A percentile compares a stretch with the other conserved stretches of the same genome.
Evolutionary conservation across 2,797 vertebrate genomes (phyloP).

Genomic region (Eurystomus glaucurus): DNA sequence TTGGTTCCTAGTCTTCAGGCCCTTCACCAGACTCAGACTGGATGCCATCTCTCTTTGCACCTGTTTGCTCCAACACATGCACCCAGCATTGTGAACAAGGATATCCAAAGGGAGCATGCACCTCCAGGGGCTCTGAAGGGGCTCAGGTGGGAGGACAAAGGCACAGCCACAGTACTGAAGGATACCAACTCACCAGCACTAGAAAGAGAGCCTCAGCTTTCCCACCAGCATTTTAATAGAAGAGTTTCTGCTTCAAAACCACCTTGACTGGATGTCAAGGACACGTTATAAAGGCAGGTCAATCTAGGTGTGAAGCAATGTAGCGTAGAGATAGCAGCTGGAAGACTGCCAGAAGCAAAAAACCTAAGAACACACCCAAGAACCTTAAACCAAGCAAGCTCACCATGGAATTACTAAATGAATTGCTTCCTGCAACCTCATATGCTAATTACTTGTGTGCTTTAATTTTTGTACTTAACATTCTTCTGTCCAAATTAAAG

Average conservation of each 20-base stretch:
- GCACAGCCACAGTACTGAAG: not conserved
- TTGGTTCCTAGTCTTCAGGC: not conserved
- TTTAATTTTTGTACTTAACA: constrained; percentile 18
- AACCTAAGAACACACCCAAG: not conserved
- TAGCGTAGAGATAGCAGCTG: not conserved
- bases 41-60: not conserved
- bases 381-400: constrained; percentile 2
- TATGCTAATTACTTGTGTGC: constrained; percentile 15
- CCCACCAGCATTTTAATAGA: not conserved
- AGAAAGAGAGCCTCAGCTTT: not conserved
- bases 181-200: not conserved
- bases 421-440: not conserved
- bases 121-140: not conserved
- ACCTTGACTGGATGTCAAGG: constrained; percentile 25
- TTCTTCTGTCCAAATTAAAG: constrained; percentile 1
- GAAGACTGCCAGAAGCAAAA: constrained; percentile 30
- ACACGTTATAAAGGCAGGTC: not conserved
- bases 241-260: not conserved
- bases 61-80: not conserved
- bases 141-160: not conserved
- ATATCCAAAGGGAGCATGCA: not conserved
- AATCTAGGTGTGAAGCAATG: constrained; percentile 38
- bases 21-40: not conserved
- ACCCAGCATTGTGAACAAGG: not conserved
- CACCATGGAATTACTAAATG: not conserved